Base-by-base conservation (phyloP, 2,888 invertebrate species). In the Lomographa bimaculata region DNA sequence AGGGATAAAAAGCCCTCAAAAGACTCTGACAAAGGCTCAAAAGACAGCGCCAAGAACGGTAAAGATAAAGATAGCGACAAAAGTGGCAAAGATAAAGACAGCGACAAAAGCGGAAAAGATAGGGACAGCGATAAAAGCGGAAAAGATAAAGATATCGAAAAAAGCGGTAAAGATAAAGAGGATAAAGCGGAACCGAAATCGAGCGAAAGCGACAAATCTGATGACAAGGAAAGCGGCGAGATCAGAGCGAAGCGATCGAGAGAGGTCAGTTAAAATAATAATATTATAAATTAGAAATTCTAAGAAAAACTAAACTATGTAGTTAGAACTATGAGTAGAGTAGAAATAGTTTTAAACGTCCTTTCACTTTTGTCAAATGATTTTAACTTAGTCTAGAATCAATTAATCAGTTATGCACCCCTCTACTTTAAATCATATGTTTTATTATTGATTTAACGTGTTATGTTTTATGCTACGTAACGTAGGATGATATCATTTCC, bases 171-270 rank as follows among this genome's bases (percentile, higher is more conserved):
- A 5, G 2, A 14, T 25, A 35, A 14, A 29, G 38, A 12, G 32
- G 46, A 41, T 7, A 43, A 40, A 14, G 18, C 25, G n/a, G 39
- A 16, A 40, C 21, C n/a, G 7, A 53, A 48, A 29, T 30, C 4
- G 12, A 26, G 38, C 8, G 37, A 44, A 5, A 42, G 30, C 18
- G 54, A 57, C 3, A 57, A 63, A 20, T 38, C 42, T 5, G 54
- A 60, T 8, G 57, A 58, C 2, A 58, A 61, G 4, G 14, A 14
- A 14, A 36, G 46, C 0, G 66, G 59, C 0, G 89, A 87, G 46
- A 84, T 85, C 0, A 62, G 84, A 54, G 84, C 85, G 21, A 87
- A 86, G 56, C 64, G 86, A 56, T 76, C 79, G 62, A 79, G 87
- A 77, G 87, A 87, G 78, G 86, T 86, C 24, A 57, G 67, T 55